Conservation (phyloP, 2,113 vertebrate species). For the Ranitomeya variabilis region DNA sequence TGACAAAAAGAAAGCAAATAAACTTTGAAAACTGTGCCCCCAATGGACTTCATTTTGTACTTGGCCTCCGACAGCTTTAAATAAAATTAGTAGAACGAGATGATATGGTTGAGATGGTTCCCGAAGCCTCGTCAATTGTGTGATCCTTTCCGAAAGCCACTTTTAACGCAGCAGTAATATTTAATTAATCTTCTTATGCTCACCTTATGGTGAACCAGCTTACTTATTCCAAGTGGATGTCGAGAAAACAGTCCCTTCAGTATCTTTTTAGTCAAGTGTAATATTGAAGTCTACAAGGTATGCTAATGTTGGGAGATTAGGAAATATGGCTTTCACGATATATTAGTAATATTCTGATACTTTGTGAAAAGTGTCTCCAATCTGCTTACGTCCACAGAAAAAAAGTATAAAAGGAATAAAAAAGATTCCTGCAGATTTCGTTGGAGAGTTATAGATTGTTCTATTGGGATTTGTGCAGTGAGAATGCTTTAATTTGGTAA, state of each 20-base stretch:
- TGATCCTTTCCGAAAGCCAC: constrained; percentile 23
- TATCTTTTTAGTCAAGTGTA: not conserved
- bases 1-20: not conserved
- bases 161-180: constrained; percentile 18
- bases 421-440: constrained; percentile 1
- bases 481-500: constrained; percentile 11
- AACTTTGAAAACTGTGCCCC: not conserved
- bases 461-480: not conserved
- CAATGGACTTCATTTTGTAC: not conserved
- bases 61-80: not conserved
- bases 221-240: not conserved
- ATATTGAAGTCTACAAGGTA: constrained; percentile 3
- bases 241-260: not conserved
- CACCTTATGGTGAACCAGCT: constrained; percentile 2
- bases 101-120: not conserved
- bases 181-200: constrained; percentile 33
- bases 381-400: not conserved
- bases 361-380: not conserved
- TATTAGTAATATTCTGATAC: not conserved
- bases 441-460: not conserved
- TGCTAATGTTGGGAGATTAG: not conserved
- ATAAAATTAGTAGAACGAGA: not conserved
- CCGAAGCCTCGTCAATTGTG: not conserved
- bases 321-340: not conserved
- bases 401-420: not conserved